A percentile compares a stretch with the other conserved stretches of the same genome.
phyloP scores from a whole-genome alignment of 2,888 invertebrate species.

The Callyntrura guangdongensis region DNA sequence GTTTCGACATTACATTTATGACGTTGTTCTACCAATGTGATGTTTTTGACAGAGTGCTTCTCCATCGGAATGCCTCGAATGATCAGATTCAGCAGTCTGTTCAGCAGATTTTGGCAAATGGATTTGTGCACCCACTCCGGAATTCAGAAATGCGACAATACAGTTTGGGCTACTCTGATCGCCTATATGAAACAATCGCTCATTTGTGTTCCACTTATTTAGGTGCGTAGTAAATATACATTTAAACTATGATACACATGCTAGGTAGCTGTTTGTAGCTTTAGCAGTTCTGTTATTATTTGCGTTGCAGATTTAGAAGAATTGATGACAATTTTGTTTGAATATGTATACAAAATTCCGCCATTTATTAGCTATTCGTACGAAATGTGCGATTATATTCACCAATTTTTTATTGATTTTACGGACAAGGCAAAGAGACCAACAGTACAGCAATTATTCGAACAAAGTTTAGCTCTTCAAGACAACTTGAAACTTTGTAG shows the following conservation, averaged over 20 bases:
- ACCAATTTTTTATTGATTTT: slow-evolving; percentile 82
- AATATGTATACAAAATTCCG: slow-evolving; percentile 75
- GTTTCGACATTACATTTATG: slow-evolving; percentile 73
- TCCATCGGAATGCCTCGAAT: slow-evolving; percentile 40
- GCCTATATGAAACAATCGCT: slow-evolving; percentile 65
- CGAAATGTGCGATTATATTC: slow-evolving; percentile 81
- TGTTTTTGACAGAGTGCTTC: slow-evolving; percentile 71
- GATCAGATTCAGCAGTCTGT: slow-evolving; percentile 70
- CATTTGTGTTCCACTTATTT: slow-evolving; percentile 76
- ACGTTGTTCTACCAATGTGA: slow-evolving; percentile 70
- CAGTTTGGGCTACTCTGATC: slow-evolving; percentile 58
- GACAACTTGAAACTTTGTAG: slow-evolving; percentile 79
- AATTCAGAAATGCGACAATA: slow-evolving; percentile 13
- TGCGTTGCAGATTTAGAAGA: slow-evolving; percentile 79
- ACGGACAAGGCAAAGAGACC: slow-evolving; percentile 74
- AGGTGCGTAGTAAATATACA: slow-evolving; percentile 53
- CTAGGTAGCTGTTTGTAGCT: too few relatives aligned
- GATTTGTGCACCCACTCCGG: slow-evolving; percentile 72
- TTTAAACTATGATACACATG: neutral
- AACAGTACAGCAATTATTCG: slow-evolving; percentile 74
- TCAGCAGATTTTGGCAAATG: slow-evolving; percentile 73
- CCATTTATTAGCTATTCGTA: slow-evolving; percentile 80
- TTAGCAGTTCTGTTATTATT: neutral
- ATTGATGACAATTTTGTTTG: slow-evolving; percentile 79
- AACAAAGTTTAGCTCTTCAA: slow-evolving; percentile 76